phyloP scores from a whole-genome alignment of 2,113 vertebrate species.

The Calidris pygmaea region DNA sequence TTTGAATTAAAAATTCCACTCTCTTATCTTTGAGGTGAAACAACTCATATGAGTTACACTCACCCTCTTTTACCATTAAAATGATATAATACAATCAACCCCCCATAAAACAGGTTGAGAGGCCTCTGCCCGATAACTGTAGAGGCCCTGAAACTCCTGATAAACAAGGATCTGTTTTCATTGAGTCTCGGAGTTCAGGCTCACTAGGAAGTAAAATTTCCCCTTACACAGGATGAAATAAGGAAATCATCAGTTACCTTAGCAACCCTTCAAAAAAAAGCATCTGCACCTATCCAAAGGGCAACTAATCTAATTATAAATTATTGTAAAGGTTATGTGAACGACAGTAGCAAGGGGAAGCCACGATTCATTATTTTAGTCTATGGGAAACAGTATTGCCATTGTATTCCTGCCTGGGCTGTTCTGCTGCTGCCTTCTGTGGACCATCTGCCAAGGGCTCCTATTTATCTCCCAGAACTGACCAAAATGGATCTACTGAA shows the following conservation, averaged over 20 bases:
- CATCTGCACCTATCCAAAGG: conserved; percentile 9
- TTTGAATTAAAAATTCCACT: background rate
- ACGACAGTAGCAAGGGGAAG: conserved; percentile 43
- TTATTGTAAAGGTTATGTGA: conserved; percentile 41
- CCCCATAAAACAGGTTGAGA: background rate
- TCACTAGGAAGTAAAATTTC: conserved; percentile 72
- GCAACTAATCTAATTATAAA: conserved; percentile 52
- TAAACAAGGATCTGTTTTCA: conserved; percentile 37
- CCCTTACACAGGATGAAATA: conserved; percentile 71
- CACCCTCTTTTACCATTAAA: background rate
- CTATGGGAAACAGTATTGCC: conserved; percentile 44
- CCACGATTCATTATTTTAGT: conserved; percentile 32
- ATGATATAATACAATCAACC: background rate
- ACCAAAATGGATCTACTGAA: background rate
- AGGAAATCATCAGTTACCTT: conserved; percentile 59
- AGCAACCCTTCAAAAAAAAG: background rate
- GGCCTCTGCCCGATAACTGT: background rate
- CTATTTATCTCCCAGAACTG: background rate
- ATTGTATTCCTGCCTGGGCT: background rate
- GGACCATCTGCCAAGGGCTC: background rate
- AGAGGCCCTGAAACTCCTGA: conserved; percentile 32
- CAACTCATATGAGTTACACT: background rate
- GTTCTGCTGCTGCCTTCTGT: background rate
- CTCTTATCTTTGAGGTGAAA: background rate
- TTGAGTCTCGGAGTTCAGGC: conserved; percentile 21